Base-by-base conservation (phyloP, 2,888 invertebrate genomes). In the Perithous albicinctus region DNA sequence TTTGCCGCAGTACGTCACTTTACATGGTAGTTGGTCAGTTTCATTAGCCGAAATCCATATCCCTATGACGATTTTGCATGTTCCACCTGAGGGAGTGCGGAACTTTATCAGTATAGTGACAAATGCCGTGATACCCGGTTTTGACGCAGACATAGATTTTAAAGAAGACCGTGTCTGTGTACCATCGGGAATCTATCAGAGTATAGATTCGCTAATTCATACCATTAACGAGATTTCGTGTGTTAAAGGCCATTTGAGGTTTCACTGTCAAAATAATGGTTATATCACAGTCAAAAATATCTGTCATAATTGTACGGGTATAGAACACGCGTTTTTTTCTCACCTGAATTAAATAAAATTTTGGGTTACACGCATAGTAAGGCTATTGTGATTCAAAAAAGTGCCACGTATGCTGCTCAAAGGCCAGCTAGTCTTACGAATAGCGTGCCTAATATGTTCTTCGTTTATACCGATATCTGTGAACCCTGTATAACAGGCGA, bases 11-110 rank as follows among this genome's bases (percentile, higher is more conserved):
- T 20, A 38, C 29, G 29, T 81, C 2, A 54, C 59, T 46, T 18
- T 81, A 26, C 76, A 63, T 0, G 70, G 80, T 38, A 73, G 23
- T 5, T 69, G 4, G n/a, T n/a, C n/a, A n/a, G n/a, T n/a, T n/a
- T n/a, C n/a, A n/a, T n/a, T n/a, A n/a, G n/a, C n/a, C n/a, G n/a
- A n/a, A n/a, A n/a, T n/a, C n/a, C n/a, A n/a, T n/a, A n/a, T n/a
- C n/a, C n/a, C n/a, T n/a, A n/a, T n/a, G n/a, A n/a, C n/a, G n/a
- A n/a, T n/a, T n/a, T n/a, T n/a, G n/a, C n/a, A n/a, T n/a, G n/a
- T n/a, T n/a, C n/a, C n/a, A n/a, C n/a, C n/a, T n/a, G n/a, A n/a
- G n/a, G n/a, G n/a, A n/a, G n/a, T n/a, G n/a, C n/a, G n/a, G n/a
- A n/a, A n/a, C n/a, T n/a, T n/a, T n/a, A n/a, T n/a, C n/a, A n/a